These are phyloP conservation scores for Volucella inflata DNA, from an alignment of 2,888 invertebrate genomes.

Conservation along the genomic window DNA sequence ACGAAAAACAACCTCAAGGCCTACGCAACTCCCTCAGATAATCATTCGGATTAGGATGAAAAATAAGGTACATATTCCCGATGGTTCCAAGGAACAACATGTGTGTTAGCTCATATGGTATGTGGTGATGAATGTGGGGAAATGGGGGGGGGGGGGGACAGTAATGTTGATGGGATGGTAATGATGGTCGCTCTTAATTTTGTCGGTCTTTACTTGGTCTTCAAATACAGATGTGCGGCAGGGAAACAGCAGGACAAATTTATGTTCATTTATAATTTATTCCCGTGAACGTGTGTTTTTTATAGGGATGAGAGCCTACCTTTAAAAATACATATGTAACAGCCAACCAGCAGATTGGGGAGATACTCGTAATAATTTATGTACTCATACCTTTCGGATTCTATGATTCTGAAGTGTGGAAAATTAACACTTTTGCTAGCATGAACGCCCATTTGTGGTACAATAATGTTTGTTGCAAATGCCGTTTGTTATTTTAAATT, in stretches of 20 bases:
- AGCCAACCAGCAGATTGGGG: neutral
- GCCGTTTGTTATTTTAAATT: no score
- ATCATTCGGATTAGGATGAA: no score
- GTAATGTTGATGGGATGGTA: neutral
- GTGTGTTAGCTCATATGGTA: neutral
- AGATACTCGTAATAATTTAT: conserved; percentile 38
- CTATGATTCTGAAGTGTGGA: no score
- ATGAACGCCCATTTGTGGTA: no score
- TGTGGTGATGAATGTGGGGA: no score
- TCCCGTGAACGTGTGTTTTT: conserved; percentile 60
- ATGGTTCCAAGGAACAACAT: conserved; percentile 27
- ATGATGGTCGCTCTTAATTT: conserved; percentile 5
- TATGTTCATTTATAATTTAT: conserved; percentile 63
- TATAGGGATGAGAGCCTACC: conserved; percentile 38
- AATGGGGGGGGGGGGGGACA: no score
- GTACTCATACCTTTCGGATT: neutral
- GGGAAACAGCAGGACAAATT: conserved; percentile 25
- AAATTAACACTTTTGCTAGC: no score
- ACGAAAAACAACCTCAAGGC: neutral
- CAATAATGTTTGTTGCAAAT: no score
- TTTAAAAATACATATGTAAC: conserved; percentile 17
- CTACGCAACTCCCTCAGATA: no score
- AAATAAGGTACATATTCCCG: no score
- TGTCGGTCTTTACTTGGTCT: neutral
- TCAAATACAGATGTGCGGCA: neutral